These are phyloP conservation scores for Nasonia oneida DNA, from an alignment of 2,888 invertebrate genomes.

Conservation along the genomic window DNA sequence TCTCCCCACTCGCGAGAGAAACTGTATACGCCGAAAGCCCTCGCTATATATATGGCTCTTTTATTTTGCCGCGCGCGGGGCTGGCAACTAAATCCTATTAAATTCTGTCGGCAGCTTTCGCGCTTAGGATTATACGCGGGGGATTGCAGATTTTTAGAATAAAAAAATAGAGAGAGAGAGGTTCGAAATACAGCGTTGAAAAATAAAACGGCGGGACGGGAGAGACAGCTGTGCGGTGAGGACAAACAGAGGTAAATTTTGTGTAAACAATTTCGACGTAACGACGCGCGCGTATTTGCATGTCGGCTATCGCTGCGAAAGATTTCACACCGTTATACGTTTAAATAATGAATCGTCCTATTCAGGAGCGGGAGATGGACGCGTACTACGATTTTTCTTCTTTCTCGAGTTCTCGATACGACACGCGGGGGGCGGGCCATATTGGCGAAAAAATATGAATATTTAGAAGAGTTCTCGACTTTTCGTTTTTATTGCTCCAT, in stretches of 20 bases:
- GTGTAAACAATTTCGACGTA: conserved; percentile 27
- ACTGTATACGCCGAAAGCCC: background rate
- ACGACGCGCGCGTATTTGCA: conserved; percentile 4
- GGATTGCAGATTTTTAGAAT: conserved; percentile 51
- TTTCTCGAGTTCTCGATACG: background rate
- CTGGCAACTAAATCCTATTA: conserved; percentile 45
- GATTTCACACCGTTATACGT: background rate
- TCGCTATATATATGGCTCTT: background rate
- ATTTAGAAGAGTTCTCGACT: conserved; percentile 16
- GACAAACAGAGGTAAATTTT: background rate
- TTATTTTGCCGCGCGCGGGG: background rate
- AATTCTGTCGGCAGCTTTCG: conserved; percentile 45
- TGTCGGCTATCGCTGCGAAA: background rate
- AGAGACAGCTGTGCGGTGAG: background rate
- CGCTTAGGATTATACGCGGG: conserved; percentile 46
- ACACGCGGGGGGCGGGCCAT: background rate
- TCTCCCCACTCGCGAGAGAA: background rate
- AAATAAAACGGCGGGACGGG: background rate
- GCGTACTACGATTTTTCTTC: background rate
- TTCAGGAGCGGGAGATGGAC: background rate
- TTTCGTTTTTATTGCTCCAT: conserved; percentile 36
- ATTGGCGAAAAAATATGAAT: conserved; percentile 16
- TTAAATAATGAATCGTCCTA: background rate
- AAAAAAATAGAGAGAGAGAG: background rate
- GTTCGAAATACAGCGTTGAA: background rate